Evolutionary conservation across 2,113 vertebrate genomes (phyloP).

Genomic region (Noctilio leporinus): DNA sequence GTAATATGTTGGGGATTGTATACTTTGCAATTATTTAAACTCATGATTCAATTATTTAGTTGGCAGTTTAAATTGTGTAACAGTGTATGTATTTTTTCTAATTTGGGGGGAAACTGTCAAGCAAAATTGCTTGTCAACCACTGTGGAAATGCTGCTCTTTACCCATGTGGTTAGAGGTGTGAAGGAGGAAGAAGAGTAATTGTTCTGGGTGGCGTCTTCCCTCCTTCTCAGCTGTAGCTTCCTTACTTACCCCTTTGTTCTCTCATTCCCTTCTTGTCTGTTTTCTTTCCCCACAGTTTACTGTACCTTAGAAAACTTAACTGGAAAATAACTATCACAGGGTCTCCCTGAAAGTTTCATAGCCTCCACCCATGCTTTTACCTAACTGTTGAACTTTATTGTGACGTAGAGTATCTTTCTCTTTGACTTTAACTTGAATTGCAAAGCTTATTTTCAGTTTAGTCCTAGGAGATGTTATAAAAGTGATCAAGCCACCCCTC

Average conservation of each 20-base stretch:
- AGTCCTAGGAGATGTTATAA: background rate
- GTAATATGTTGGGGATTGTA: background rate
- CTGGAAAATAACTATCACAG: background rate
- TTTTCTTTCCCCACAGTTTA: background rate
- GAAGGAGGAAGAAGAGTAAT: background rate
- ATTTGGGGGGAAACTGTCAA: background rate
- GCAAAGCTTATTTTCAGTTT: background rate
- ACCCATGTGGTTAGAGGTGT: background rate
- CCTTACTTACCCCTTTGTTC: background rate
- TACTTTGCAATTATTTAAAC: background rate
- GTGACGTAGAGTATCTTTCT: background rate
- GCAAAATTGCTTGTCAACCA: background rate
- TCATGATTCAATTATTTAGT: background rate
- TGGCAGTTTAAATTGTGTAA: background rate
- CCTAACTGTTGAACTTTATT: background rate
- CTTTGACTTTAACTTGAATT: background rate
- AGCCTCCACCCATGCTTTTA: rapidly evolving
- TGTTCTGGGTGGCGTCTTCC: too few species aligned
- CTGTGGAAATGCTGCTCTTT: background rate
- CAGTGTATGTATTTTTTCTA: background rate
- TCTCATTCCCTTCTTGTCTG: background rate
- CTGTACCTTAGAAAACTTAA: background rate
- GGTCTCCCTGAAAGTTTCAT: background rate
- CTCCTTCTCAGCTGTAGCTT: background rate
- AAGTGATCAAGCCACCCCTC: background rate